phyloP scores from a whole-genome alignment of 2,797 vertebrate genomes.

The Lepus townsendii region DNA sequence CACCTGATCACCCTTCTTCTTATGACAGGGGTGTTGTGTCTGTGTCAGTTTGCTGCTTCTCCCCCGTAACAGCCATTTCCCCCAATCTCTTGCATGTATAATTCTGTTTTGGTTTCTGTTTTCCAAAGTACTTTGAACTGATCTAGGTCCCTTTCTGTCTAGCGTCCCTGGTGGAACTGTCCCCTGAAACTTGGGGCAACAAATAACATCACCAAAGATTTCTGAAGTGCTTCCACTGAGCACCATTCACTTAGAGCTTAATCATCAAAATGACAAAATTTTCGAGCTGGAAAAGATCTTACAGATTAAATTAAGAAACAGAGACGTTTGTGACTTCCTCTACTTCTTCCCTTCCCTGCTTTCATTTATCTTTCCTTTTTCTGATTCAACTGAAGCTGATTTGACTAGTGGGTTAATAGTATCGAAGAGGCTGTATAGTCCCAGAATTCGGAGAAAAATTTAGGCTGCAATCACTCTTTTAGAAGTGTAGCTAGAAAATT shows the following conservation, averaged over 20 bases:
- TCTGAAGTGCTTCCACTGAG: slow-evolving; percentile 16
- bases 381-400: background rate
- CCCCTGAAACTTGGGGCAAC: background rate
- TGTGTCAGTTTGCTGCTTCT: background rate
- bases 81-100: background rate
- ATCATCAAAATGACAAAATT: slow-evolving; percentile 20
- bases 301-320: background rate
- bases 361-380: slow-evolving; percentile 18
- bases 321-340: slow-evolving; percentile 2
- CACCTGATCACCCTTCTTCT: background rate
- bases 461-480: slow-evolving; percentile 38
- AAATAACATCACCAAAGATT: background rate
- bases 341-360: background rate
- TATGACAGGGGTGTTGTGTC: background rate
- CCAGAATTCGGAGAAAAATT: slow-evolving; percentile 51
- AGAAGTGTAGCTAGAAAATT: slow-evolving; percentile 36
- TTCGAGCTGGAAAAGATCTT: slow-evolving; percentile 21
- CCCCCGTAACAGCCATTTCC: background rate
- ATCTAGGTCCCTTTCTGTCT: background rate
- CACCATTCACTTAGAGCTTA: background rate
- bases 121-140: background rate
- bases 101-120: slow-evolving; percentile 24
- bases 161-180: background rate
- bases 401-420: background rate
- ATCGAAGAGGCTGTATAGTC: background rate